Conservation (phyloP, 2,797 vertebrate genomes). For the Chiloscyllium punctatum region DNA sequence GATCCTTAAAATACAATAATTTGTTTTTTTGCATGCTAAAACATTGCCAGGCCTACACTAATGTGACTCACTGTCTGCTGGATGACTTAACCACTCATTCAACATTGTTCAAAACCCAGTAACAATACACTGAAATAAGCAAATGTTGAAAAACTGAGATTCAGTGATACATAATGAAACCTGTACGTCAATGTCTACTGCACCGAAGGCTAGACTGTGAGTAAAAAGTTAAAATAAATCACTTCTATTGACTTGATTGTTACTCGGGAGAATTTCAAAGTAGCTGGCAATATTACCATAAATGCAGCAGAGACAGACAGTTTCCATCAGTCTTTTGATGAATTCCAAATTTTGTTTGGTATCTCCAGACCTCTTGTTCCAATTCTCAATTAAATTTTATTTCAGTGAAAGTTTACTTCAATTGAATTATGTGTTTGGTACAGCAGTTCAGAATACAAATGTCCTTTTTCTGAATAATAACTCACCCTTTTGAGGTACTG, state of each 20-base stretch:
- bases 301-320: background rate
- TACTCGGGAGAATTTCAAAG: background rate
- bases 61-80: background rate
- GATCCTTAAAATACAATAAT: background rate
- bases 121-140: background rate
- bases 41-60: background rate
- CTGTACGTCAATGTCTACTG: background rate
- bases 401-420: background rate
- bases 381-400: slow-evolving; percentile 6
- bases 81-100: background rate
- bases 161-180: background rate
- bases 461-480: background rate
- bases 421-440: background rate
- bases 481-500: background rate
- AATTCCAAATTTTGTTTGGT: background rate
- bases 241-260: background rate
- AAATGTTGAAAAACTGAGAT: background rate
- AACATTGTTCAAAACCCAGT: background rate
- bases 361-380: background rate
- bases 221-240: background rate
- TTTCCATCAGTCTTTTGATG: background rate
- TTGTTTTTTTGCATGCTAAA: background rate
- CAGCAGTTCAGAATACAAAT: background rate
- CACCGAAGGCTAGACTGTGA: background rate
- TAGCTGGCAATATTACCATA: background rate